Conservation (phyloP, 2,888 invertebrate genomes). For the Morpho helenor region DNA sequence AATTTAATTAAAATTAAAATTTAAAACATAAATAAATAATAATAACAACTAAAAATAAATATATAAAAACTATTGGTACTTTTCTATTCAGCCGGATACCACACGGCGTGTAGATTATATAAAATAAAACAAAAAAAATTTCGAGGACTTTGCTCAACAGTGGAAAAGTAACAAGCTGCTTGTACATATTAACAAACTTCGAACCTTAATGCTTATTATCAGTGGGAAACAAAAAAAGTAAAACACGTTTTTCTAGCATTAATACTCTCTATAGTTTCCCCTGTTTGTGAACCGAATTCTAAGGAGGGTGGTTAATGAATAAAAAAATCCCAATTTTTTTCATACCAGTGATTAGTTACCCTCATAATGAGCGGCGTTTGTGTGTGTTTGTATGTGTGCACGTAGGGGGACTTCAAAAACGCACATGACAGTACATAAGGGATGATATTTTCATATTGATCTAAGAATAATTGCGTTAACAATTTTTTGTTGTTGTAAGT, state of each 20-base stretch:
- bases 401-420: conserved; percentile 49
- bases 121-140: too few relatives aligned
- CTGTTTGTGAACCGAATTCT: conserved; percentile 52
- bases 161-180: too few relatives aligned
- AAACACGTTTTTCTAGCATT: background rate
- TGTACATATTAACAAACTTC: too few relatives aligned
- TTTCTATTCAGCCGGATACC: too few relatives aligned
- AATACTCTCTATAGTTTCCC: conserved; percentile 36
- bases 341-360: conserved; percentile 78
- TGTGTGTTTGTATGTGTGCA: conserved; percentile 44
- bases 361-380: conserved; percentile 70
- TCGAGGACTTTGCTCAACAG: too few relatives aligned
- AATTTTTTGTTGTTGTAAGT: background rate
- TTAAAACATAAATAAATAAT: too few relatives aligned
- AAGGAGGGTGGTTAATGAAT: conserved; percentile 79
- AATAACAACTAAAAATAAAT: too few relatives aligned
- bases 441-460: conserved; percentile 55
- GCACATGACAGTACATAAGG: conserved; percentile 67
- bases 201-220: too few relatives aligned
- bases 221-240: too few relatives aligned
- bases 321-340: conserved; percentile 75
- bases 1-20: too few relatives aligned
- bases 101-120: too few relatives aligned
- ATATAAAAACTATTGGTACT: too few relatives aligned
- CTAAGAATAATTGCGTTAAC: conserved; percentile 18